Conservation (phyloP, 2,797 vertebrate genomes). For the Pangasius djambal region DNA sequence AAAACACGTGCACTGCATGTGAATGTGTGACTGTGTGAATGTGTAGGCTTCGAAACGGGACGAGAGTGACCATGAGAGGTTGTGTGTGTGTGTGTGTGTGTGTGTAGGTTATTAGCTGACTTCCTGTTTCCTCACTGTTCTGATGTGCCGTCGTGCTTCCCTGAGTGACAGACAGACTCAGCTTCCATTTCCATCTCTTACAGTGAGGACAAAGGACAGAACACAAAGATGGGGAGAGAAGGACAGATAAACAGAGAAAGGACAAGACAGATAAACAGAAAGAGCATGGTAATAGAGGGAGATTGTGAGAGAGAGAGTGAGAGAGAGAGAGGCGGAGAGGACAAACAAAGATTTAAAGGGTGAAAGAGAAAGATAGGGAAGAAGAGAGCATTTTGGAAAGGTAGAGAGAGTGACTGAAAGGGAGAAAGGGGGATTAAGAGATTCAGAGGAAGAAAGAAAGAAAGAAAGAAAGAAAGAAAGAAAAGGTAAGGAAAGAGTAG, state of each 20-base stretch:
- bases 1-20: not conserved
- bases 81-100: constrained; percentile 1
- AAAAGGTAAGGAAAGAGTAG: no score
- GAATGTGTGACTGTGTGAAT: not conserved
- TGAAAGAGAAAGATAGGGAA: not conserved
- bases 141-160: not conserved
- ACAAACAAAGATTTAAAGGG: not conserved
- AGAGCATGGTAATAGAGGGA: not conserved
- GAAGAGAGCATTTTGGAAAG: not conserved
- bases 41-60: not conserved
- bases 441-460: not conserved
- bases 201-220: constrained; percentile 1
- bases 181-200: constrained; percentile 8
- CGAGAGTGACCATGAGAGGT: not conserved
- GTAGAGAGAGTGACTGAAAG: not conserved
- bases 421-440: not conserved
- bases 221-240: constrained; percentile 5
- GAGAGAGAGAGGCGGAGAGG: not conserved
- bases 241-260: constrained; percentile 9
- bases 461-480: constrained; percentile 6
- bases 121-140: not conserved
- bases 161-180: constrained; percentile 11
- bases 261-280: constrained; percentile 11
- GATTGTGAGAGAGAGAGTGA: not conserved
- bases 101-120: not conserved